Evolutionary conservation across 2,888 invertebrate species (phyloP).

Genomic region (Drosophila villosipedis): DNA sequence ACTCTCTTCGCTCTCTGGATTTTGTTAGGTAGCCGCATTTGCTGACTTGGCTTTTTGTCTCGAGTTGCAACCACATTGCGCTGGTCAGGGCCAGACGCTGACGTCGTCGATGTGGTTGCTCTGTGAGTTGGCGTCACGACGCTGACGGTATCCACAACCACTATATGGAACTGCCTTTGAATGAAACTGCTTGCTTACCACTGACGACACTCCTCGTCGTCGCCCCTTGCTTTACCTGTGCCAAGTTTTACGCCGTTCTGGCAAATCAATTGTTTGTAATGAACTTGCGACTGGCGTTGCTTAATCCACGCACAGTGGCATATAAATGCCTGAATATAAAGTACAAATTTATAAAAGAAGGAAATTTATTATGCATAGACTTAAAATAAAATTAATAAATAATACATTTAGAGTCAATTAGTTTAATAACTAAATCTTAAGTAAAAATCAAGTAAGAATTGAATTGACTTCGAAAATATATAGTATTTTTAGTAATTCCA

Average conservation of each 20-base stretch:
- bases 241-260: conserved; percentile 78
- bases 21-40: conserved; percentile 62
- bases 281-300: conserved; percentile 67
- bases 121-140: conserved; percentile 44
- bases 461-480: neutral
- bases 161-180: conserved; percentile 24
- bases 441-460: neutral
- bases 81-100: conserved; percentile 71
- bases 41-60: conserved; percentile 81
- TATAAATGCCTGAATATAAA: conserved; percentile 5
- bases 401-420: neutral
- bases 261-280: conserved; percentile 81
- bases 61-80: conserved; percentile 80
- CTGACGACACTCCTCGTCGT: conserved; percentile 1
- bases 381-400: neutral
- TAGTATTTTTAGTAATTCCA: neutral
- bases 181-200: conserved; percentile 14
- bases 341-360: neutral
- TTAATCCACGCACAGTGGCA: conserved; percentile 45
- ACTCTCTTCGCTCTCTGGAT: conserved; percentile 25
- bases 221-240: conserved; percentile 62
- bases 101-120: conserved; percentile 47
- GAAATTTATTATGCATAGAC: neutral
- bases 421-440: neutral
- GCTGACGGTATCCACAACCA: conserved; percentile 21